Evolutionary conservation across 2,888 invertebrate species (phyloP).

Genomic region (Fissipunctia ypsillon): DNA sequence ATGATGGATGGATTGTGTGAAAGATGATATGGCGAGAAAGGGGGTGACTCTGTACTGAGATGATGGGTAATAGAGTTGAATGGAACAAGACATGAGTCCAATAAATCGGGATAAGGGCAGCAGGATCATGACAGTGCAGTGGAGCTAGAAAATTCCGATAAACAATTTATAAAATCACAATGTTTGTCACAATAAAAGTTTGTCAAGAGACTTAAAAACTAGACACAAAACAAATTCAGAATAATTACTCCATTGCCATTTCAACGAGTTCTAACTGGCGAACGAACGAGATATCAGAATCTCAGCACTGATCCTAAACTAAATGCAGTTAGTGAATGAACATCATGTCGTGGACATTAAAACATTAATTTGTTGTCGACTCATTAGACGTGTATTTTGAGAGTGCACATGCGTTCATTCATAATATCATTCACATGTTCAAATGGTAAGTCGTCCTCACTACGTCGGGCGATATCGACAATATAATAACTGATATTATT

Average conservation of each 20-base stretch:
- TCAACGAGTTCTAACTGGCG: slow-evolving; percentile 31
- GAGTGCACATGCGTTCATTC: slow-evolving; percentile 81
- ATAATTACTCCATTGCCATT: slow-evolving; percentile 19
- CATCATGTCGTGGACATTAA: slow-evolving; percentile 68
- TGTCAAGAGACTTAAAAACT: background rate
- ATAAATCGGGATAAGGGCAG: background rate
- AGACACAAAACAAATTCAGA: background rate
- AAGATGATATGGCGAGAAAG: background rate
- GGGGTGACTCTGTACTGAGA: background rate
- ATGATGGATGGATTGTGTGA: no score
- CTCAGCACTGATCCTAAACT: slow-evolving; percentile 48
- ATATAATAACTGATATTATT: slow-evolving; percentile 12
- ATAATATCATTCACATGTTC: slow-evolving; percentile 70
- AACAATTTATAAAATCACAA: background rate
- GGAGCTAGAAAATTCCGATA: background rate
- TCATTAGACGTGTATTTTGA: slow-evolving; percentile 77
- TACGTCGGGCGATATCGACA: slow-evolving; percentile 15
- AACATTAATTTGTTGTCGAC: slow-evolving; percentile 71
- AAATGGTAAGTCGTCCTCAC: slow-evolving; percentile 31
- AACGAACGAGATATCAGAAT: slow-evolving; percentile 41
- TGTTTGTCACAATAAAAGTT: background rate
- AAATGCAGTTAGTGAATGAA: slow-evolving; percentile 68
- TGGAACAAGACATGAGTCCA: background rate
- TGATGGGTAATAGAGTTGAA: background rate
- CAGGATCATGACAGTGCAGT: background rate